These are phyloP conservation scores for Sapajus apella DNA, from an alignment of 2,113 vertebrate genomes.

Conservation along the genomic window DNA sequence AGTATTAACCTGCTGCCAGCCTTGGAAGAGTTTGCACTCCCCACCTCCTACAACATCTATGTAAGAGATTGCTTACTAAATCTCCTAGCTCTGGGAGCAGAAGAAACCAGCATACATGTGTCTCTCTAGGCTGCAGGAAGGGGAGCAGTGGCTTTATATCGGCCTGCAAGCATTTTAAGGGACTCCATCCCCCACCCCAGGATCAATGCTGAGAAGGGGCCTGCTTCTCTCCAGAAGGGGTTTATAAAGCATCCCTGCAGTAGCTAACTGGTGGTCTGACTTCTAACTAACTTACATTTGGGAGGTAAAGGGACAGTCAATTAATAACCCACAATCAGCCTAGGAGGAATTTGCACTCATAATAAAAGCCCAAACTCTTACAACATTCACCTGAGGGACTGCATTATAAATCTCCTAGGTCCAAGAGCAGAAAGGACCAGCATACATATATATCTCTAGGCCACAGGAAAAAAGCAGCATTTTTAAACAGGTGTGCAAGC, in stretches of 20 bases:
- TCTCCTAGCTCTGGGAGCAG: neutral
- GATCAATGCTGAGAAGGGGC: neutral
- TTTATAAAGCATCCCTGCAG: neutral
- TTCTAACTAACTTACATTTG: neutral
- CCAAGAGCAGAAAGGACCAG: neutral
- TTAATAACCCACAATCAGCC: neutral
- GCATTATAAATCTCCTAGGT: neutral
- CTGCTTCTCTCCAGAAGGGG: neutral
- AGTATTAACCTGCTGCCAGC: neutral
- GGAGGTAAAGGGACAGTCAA: neutral
- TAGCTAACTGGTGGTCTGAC: neutral
- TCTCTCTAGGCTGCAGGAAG: neutral
- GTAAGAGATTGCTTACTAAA: neutral
- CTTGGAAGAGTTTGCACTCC: neutral
- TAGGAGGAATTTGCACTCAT: neutral
- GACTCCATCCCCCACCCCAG: neutral
- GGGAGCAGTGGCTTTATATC: neutral
- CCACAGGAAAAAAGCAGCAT: neutral
- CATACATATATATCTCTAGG: neutral
- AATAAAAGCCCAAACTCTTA: neutral
- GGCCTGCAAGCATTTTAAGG: neutral
- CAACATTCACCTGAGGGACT: no score
- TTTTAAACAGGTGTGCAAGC: neutral
- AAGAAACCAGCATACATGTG: neutral
- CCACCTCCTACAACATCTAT: neutral